Evolutionary conservation across 2,113 vertebrate species (phyloP), one percentile per base, ranked within the genome.

Genomic region (Pelecanus crispus): DNA sequence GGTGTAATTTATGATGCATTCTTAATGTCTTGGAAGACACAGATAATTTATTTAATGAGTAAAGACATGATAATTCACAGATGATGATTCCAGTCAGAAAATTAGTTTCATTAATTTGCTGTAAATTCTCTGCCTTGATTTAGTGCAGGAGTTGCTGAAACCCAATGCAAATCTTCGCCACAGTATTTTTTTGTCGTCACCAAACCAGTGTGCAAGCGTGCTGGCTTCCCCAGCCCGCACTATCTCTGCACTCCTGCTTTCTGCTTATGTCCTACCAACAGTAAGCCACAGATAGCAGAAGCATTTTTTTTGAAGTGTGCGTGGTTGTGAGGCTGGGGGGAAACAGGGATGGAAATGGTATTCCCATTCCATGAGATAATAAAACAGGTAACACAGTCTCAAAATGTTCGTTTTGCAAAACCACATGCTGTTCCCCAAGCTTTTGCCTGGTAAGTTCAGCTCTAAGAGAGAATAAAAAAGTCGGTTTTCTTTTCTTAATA

Each of bases 11-110:
- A 97, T 77, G 96, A 96, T 97, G 96, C 74, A 59, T 97, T 96
- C 94, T 96, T 98, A 98, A 98, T 98, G 97, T 91, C 97, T 92
- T 96, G 94, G 97, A 98, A 98, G 98, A 97, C 96, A 97, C 94
- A 93, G 89, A 97, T 98, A 97, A 98, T 98, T 98, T 98, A 98
- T 98, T 98, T 98, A 98, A 98, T 97, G 97, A 98, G 97, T 95
- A 97, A 96, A 98, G 97, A 97, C 97, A 97, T 40, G 66, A 97
- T 97, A 97, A 97, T 97, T 98, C 97, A 97, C 96, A 96, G 97
- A 97, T 75, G 84, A 97, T 97, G 95, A 97, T 97, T 98, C 95
- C 92, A 97, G 96, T 96, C 97, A 97, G 97, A 98, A 98, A 98
- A 98, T 98, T 97, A 97, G 95, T 97, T 97, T 97, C 97, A 98